Base-by-base conservation (phyloP, 2,888 invertebrate species). In the Griposia aprilina region DNA sequence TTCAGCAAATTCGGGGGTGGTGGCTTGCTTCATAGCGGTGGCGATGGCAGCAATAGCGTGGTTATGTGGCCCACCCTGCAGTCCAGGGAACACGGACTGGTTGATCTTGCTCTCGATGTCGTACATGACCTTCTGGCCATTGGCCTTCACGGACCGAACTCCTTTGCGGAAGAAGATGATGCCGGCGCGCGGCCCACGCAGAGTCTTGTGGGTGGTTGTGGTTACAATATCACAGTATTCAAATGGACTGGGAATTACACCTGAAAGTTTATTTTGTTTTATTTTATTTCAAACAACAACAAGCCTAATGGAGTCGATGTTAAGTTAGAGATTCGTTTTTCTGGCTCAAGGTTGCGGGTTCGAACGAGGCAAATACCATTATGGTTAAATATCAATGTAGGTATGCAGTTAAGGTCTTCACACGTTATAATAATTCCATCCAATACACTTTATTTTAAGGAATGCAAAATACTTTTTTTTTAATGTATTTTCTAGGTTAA, bases 21-120 rank as follows among this genome's bases (percentile, higher is more conserved):
- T 97, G 0, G 98, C 98, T 95, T 99, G 99, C 90, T 98, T 98
- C 97, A 99, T 98, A n/a, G 99, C 98, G 0, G 99, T 99, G 26
- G 99, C 99, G 86, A 99, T 98, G 83, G 98, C 99, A 10, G 99
- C 99, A 87, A 99, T 99, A n/a, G 99, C 98, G 94, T 99, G 98
- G 92, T 99, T 99, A 93, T 99, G 99, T 0, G 99, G 99, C 0
- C 99, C 99, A 63, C 99, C 99, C 96, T 99, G 99, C 68, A 99
- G 97, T 0, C 99, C 98, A 0, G 99, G 99, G 95, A 99, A 99
- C 79, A 99, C 99, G 4, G 98, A 98, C 88, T 97, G 97, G 95
- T 99, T 99, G 91, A 99, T 99, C 93, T 97, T 98, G 87, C 96
- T 97, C 94, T 99, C 99, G 67, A 99, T 94, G 91, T 99, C 99